phyloP scores from a whole-genome alignment of 2,888 invertebrate genomes.

The Gasteruption jaculator region DNA sequence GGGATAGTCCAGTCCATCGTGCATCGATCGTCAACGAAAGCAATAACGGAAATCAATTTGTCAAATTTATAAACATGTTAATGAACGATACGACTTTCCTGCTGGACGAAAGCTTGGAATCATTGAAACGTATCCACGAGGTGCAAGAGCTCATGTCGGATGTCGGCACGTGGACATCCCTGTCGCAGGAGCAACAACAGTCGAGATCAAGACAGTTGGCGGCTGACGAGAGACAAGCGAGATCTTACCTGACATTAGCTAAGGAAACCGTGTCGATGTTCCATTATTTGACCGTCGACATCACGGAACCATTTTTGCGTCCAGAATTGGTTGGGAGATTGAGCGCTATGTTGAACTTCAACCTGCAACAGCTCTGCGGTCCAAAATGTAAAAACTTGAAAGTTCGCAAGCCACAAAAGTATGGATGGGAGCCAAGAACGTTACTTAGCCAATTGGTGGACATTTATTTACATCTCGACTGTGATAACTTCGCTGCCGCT shows the following conservation, averaged over 20 bases:
- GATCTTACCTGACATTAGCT: slow-evolving; percentile 86
- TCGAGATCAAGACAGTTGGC: slow-evolving; percentile 72
- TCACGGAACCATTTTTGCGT: slow-evolving; percentile 90
- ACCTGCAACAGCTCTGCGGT: slow-evolving; percentile 93
- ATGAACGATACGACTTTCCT: slow-evolving; percentile 98
- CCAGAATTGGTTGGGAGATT: slow-evolving; percentile 89
- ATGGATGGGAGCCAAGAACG: slow-evolving; percentile 94
- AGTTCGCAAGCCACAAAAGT: slow-evolving; percentile 89
- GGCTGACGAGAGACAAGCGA: slow-evolving; percentile 82
- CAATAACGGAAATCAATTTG: slow-evolving; percentile 85
- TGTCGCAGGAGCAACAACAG: slow-evolving; percentile 68
- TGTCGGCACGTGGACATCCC: slow-evolving; percentile 62
- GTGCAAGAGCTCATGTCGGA: slow-evolving; percentile 82
- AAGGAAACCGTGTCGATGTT: slow-evolving; percentile 98
- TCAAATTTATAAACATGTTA: slow-evolving; percentile 94
- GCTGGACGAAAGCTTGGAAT: slow-evolving; percentile 91
- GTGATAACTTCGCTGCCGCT: slow-evolving; percentile 84
- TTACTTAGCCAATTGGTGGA: slow-evolving; percentile 89
- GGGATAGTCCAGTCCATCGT: slow-evolving; percentile 85
- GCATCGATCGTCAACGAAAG: slow-evolving; percentile 88
- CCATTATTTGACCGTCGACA: slow-evolving; percentile 91
- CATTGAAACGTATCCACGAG: slow-evolving; percentile 81
- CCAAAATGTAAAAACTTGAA: slow-evolving; percentile 92
- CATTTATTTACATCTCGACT: slow-evolving; percentile 95
- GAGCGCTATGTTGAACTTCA: slow-evolving; percentile 98